These are phyloP conservation scores for Bombyx mandarina DNA, from an alignment of 1,140 invertebrate species.

Conservation along the genomic window DNA sequence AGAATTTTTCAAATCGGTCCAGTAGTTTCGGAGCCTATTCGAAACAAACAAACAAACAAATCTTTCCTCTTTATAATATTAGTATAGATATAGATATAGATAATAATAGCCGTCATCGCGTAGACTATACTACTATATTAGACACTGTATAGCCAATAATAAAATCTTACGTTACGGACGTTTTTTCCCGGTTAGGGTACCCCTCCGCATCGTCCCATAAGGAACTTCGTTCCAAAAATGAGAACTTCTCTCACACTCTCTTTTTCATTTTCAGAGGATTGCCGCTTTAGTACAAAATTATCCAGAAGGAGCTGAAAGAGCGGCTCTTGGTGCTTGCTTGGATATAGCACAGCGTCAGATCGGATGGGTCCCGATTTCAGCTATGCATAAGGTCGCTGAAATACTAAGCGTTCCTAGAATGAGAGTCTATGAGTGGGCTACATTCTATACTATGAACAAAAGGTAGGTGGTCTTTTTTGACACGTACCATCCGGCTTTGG, in stretches of 20 bases:
- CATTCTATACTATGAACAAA: slow-evolving; percentile 99
- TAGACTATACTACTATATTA: too few species aligned
- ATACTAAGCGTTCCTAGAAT: slow-evolving; percentile 91
- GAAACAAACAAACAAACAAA: too few species aligned
- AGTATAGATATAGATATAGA: too few species aligned
- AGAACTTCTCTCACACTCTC: background rate
- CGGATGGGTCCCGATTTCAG: slow-evolving; percentile 87
- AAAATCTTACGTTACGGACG: background rate
- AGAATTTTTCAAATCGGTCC: too few species aligned
- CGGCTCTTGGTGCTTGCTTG: slow-evolving; percentile 35
- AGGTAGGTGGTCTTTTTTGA: slow-evolving; percentile 48
- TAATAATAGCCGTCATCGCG: too few species aligned
- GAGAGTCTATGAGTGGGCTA: slow-evolving; percentile 99
- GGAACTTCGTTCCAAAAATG: too few species aligned
- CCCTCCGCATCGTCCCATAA: background rate
- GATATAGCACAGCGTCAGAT: slow-evolving; percentile 56
- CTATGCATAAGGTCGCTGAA: slow-evolving; percentile 96
- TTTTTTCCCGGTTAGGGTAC: background rate
- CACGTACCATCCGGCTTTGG: too few species aligned
- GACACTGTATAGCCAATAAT: background rate
- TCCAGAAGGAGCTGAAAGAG: slow-evolving; percentile 40
- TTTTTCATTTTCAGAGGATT: slow-evolving; percentile 32
- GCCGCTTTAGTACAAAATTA: slow-evolving; percentile 46
- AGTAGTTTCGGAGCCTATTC: too few species aligned
- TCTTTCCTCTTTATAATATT: too few species aligned